Percentiles rank a stretch among this genome's conserved stretches.
phyloP scores from a whole-genome alignment of 2,888 invertebrate genomes.

The Oithona nana region DNA sequence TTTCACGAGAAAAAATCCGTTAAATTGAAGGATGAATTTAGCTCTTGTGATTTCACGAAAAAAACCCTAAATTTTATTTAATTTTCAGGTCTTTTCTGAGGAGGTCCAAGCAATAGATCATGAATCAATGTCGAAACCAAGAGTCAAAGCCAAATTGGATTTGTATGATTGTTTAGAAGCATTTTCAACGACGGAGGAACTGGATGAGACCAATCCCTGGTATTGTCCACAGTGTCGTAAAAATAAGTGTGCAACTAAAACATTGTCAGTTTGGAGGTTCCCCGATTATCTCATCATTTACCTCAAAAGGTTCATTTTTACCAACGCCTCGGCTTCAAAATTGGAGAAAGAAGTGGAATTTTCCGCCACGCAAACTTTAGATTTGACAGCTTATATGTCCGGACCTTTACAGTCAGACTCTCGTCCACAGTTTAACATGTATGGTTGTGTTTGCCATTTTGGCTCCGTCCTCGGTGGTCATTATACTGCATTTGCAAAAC shows the following conservation, averaged over 20 bases:
- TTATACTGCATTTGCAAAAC: slow-evolving; percentile 40
- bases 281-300: slow-evolving; percentile 44
- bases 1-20: too few species aligned
- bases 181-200: slow-evolving; percentile 40
- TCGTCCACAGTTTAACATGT: slow-evolving; percentile 37
- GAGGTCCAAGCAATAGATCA: slow-evolving; percentile 28
- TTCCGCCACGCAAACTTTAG: background rate
- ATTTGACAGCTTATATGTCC: slow-evolving; percentile 7
- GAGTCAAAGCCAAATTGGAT: slow-evolving; percentile 35
- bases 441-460: slow-evolving; percentile 43
- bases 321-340: slow-evolving; percentile 8
- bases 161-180: slow-evolving; percentile 41
- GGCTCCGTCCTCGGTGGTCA: slow-evolving; percentile 43
- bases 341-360: slow-evolving; percentile 11
- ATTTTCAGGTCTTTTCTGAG: too few species aligned
- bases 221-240: slow-evolving; percentile 40
- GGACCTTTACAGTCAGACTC: slow-evolving; percentile 16
- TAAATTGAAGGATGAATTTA: too few species aligned
- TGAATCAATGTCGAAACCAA: slow-evolving; percentile 31
- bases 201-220: slow-evolving; percentile 46
- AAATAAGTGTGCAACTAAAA: slow-evolving; percentile 42
- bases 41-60: too few species aligned
- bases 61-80: too few species aligned
- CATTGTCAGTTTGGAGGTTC: slow-evolving; percentile 42
- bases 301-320: slow-evolving; percentile 30